Evolutionary conservation across 1,140 invertebrate genomes (phyloP), one percentile per base, ranked within the genome.

Genomic region (Drosophila leontia): DNA sequence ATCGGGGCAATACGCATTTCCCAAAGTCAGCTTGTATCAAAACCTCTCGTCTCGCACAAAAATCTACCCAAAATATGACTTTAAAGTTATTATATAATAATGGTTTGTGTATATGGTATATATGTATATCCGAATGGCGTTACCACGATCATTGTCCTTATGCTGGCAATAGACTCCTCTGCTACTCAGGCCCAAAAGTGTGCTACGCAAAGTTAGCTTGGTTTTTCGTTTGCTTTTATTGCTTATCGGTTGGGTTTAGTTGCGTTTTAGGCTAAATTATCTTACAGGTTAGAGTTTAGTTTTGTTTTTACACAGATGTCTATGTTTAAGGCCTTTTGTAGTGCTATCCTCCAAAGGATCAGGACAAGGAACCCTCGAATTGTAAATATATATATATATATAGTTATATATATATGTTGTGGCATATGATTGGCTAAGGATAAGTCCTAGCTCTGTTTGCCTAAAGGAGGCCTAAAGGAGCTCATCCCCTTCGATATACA

Each of bases 201-300:
- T 53, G 67, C 67, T 68, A 68, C 48, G 51, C 7, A 23, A 15
- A 29, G 41, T 67, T 67, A 32, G 37, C 62, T 45, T 12, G 32
- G 23, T 45, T 44, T n/a, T 37, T 37, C 19, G 26, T 67, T 68
- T 51, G 65, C 45, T 39, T 68, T 59, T 72, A 72, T 72, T 72
- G 69, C 69, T 72, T 72, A 72, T 72, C 67, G 44, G 62, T 70
- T 70, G 62, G 67, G 67, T 45, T 70, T 67, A 53, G 67, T 69
- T 65, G 47, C 61, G 32, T 26, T 67, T 70, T 56, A 55, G 45
- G 29, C 62, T 55, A 67, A n/a, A 13, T 32, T 65, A 45, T 55
- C 62, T 55, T 37, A 67, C 23, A 51, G 29, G 44, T 26, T 39
- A 55, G 19, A 53, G 32, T 29, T 29, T 29, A 29, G 26, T 29